phyloP scores from a whole-genome alignment of 2,113 vertebrate genomes.

The Misgurnus mizolepis region DNA sequence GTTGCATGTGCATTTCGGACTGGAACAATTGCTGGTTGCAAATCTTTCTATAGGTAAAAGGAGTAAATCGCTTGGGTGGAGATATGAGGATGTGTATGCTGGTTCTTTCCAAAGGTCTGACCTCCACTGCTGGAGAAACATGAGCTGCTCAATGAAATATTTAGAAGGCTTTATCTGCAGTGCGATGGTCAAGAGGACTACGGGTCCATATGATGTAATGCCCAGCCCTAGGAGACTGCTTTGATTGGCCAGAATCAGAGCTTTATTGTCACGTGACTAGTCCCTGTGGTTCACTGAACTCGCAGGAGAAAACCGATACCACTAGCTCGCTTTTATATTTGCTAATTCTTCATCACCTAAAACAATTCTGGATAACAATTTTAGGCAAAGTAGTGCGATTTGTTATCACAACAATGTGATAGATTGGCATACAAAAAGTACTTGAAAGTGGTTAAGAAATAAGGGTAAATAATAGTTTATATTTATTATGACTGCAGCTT shows the following conservation, averaged over 20 bases:
- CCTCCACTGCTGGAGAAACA: constrained; percentile 73
- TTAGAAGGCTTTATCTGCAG: constrained; percentile 78
- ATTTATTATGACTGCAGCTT: not conserved
- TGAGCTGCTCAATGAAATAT: constrained; percentile 80
- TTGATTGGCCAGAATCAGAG: constrained; percentile 12
- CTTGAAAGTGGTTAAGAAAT: not conserved
- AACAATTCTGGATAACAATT: not conserved
- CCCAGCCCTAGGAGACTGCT: constrained; percentile 31
- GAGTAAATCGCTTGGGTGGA: not conserved
- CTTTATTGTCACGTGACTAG: constrained; percentile 32
- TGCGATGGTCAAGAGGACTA: constrained; percentile 73
- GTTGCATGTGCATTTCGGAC: too few relatives aligned
- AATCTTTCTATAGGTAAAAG: not conserved
- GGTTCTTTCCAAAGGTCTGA: constrained; percentile 62
- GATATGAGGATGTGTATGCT: not conserved
- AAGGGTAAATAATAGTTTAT: not conserved
- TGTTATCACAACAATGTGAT: not conserved
- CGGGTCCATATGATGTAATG: constrained; percentile 74
- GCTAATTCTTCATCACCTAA: constrained; percentile 11
- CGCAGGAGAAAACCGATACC: not conserved
- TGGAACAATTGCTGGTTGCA: not conserved
- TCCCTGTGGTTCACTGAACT: constrained; percentile 50
- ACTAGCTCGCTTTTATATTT: not conserved
- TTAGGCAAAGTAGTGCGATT: not conserved
- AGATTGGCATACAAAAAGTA: not conserved